Percentiles rank a stretch among this genome's conserved stretches.
Conservation (phyloP, 2,113 vertebrate species). For the Machaerirhynchus nigripectus region DNA sequence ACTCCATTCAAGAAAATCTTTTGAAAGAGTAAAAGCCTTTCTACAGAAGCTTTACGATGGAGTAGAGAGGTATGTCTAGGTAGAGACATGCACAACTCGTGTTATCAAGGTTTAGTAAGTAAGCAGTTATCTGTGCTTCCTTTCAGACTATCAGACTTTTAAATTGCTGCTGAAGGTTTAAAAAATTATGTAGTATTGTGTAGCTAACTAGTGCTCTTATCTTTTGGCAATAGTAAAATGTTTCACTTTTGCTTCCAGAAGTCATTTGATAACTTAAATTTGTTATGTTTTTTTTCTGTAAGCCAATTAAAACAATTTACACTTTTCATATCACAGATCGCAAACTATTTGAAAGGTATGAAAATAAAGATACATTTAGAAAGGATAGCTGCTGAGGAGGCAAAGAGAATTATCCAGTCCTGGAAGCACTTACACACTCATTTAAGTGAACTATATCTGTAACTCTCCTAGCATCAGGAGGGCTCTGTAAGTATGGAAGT, state of each 20-base stretch:
- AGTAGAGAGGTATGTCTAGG: constrained; percentile 25
- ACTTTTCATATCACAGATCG: background rate
- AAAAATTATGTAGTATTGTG: background rate
- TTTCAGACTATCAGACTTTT: constrained; percentile 70
- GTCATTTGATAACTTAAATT: constrained; percentile 57
- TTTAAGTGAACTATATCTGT: background rate
- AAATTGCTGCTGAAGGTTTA: constrained; percentile 61
- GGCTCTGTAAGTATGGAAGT: background rate
- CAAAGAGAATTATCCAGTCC: background rate
- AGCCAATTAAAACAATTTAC: background rate
- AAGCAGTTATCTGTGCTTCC: constrained; percentile 74
- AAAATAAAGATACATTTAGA: background rate
- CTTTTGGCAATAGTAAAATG: constrained; percentile 64
- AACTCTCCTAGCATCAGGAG: background rate
- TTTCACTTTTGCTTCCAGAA: constrained; percentile 72
- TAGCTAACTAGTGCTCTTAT: constrained; percentile 67
- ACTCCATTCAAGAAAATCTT: constrained; percentile 71
- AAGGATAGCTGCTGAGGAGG: background rate
- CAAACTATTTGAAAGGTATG: background rate
- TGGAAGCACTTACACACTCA: background rate
- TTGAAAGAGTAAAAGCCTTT: constrained; percentile 67
- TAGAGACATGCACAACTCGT: constrained; percentile 24
- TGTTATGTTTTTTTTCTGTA: constrained; percentile 64
- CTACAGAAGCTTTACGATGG: constrained; percentile 51
- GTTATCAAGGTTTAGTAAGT: constrained; percentile 46